phyloP scores from a whole-genome alignment of 2,797 vertebrate species.

The Pteronotus mesoamericanus region DNA sequence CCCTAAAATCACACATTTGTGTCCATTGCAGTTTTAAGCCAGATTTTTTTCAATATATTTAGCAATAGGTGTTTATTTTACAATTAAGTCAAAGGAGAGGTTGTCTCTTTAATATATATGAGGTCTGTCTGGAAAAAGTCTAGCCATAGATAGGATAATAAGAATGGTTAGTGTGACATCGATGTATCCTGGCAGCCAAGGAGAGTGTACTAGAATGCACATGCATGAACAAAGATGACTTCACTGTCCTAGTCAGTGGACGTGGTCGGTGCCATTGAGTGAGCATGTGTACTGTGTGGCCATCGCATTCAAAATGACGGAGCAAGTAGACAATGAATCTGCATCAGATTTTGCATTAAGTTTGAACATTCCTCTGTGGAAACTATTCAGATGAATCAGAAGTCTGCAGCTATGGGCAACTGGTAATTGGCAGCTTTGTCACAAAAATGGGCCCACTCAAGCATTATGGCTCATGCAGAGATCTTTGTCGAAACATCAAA shows the following conservation, averaged over 20 bases:
- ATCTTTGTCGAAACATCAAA: neutral
- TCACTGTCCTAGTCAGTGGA: neutral
- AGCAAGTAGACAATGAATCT: neutral
- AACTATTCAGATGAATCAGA: neutral
- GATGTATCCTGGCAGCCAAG: neutral
- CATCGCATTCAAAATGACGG: neutral
- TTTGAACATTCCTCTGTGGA: neutral
- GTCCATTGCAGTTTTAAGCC: neutral
- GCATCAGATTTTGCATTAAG: neutral
- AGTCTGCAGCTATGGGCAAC: neutral
- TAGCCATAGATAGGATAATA: neutral
- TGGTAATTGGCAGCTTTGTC: neutral
- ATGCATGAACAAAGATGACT: neutral
- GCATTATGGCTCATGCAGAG: neutral
- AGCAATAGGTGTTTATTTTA: neutral
- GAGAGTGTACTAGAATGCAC: neutral
- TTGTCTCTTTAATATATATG: conserved; percentile 26
- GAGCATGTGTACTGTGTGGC: too few species aligned
- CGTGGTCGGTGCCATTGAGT: neutral
- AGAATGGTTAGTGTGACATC: neutral
- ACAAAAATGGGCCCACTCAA: neutral
- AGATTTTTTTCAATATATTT: neutral
- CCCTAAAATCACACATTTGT: conserved; percentile 14
- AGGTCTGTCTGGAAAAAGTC: neutral
- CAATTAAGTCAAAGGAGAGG: neutral